Evolutionary conservation across 2,888 invertebrate genomes (phyloP).

Genomic region (Epinotia demarniana): DNA sequence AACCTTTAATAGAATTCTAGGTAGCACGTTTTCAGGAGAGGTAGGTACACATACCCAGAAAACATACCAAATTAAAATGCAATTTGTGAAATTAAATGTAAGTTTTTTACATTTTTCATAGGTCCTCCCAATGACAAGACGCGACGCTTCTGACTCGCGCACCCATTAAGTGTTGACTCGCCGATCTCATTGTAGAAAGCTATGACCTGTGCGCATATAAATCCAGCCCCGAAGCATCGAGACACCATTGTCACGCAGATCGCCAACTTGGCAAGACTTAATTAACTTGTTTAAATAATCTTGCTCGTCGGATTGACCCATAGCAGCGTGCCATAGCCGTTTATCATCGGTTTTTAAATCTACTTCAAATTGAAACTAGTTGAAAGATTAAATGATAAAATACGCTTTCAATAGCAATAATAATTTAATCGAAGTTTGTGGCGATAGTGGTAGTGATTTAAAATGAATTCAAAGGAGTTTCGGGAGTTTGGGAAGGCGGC

Average conservation of each 20-base stretch:
- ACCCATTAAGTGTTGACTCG: slow-evolving; percentile 21
- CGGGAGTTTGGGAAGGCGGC: slow-evolving; percentile 93
- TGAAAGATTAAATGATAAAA: slow-evolving; percentile 1
- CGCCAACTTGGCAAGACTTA: slow-evolving; percentile 58
- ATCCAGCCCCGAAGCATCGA: slow-evolving; percentile 64
- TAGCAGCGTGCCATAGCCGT: neutral
- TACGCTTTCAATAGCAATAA: slow-evolving; percentile 6
- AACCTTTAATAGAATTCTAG: too few relatives aligned
- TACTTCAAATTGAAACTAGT: neutral
- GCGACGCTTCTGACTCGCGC: neutral
- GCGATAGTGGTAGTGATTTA: slow-evolving; percentile 49
- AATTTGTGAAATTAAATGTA: too few relatives aligned
- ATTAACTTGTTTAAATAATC: slow-evolving; percentile 30
- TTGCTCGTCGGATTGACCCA: slow-evolving; percentile 13
- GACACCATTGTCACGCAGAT: slow-evolving; percentile 74
- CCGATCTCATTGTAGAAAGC: slow-evolving; percentile 68
- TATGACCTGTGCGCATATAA: slow-evolving; percentile 68
- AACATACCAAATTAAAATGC: too few relatives aligned
- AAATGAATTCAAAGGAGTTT: slow-evolving; percentile 92
- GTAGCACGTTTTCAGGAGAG: too few relatives aligned
- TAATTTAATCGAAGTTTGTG: slow-evolving; percentile 20
- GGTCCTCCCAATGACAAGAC: slow-evolving; percentile 1
- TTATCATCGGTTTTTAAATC: slow-evolving; percentile 11
- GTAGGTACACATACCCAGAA: too few relatives aligned
- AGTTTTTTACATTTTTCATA: too few relatives aligned